These are phyloP conservation scores for Antrozous pallidus DNA, from an alignment of 2,797 vertebrate species.

Conservation along the genomic window DNA sequence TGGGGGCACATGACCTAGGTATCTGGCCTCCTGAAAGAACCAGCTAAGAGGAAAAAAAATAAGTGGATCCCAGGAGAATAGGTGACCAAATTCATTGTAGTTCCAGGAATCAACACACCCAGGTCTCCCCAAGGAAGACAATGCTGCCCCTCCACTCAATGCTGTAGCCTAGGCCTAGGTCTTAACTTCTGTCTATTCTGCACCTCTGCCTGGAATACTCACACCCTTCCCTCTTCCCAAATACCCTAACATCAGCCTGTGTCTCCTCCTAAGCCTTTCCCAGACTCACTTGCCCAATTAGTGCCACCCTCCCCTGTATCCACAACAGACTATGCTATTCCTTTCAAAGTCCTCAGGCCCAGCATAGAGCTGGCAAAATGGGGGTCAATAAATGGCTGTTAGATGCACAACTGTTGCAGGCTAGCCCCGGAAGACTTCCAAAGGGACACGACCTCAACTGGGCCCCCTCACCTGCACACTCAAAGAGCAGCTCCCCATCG, in stretches of 20 bases:
- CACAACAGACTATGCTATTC: not conserved
- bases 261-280: not conserved
- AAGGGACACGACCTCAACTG: fast-evolving
- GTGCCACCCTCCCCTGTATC: not conserved
- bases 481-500: slow-evolving; percentile 91
- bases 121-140: not conserved
- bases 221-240: not conserved
- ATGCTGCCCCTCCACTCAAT: not conserved
- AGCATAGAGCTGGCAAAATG: not conserved
- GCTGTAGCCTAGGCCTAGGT: not conserved
- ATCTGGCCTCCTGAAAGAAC: not conserved
- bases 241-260: not conserved
- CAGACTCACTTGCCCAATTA: not conserved
- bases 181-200: not conserved
- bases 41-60: not conserved
- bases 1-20: not conserved
- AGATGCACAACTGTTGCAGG: not conserved
- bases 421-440: not conserved
- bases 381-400: not conserved
- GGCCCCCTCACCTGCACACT: slow-evolving; percentile 89
- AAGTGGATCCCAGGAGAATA: not conserved
- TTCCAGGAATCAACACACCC: not conserved
- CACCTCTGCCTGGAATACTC: not conserved
- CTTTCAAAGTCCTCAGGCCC: not conserved
- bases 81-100: not conserved